These are phyloP conservation scores for Sebastes hopkinsi DNA, from an alignment of 2,797 vertebrate genomes.

Conservation along the genomic window DNA sequence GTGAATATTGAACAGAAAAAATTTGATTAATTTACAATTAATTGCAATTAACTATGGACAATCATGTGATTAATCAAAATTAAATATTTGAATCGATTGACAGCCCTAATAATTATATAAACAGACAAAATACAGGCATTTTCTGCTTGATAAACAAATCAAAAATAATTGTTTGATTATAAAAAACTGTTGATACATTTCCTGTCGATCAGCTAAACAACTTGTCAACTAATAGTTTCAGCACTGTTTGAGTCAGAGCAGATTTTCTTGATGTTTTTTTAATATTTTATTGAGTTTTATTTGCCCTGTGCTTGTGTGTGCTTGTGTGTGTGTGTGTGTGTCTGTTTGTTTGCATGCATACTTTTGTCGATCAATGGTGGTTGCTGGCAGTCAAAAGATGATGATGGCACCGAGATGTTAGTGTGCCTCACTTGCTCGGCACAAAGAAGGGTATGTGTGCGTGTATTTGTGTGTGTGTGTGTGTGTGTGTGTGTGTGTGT, in stretches of 20 bases:
- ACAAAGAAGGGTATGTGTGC: conserved; percentile 86
- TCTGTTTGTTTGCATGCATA: conserved; percentile 75
- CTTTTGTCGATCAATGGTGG: conserved; percentile 95
- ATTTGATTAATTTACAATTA: no score
- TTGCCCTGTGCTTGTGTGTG: conserved; percentile 26
- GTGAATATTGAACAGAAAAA: no score
- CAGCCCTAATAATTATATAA: background rate
- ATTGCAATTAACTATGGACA: no score
- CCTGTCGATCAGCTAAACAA: background rate
- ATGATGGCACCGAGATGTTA: conserved; percentile 95
- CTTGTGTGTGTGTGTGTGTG: conserved; percentile 31
- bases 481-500: conserved; percentile 49
- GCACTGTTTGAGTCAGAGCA: background rate
- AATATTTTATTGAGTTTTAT: conserved; percentile 5
- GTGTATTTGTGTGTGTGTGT: conserved; percentile 59
- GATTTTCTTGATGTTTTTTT: background rate
- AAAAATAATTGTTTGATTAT: background rate
- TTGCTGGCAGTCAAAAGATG: conserved; percentile 89
- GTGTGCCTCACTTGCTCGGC: conserved; percentile 95
- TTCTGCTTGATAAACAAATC: no score
- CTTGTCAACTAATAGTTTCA: background rate
- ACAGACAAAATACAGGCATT: background rate
- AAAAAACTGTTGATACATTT: background rate
- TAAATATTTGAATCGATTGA: no score
- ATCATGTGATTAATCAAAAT: no score